phyloP scores from a whole-genome alignment of 2,797 vertebrate genomes.

The Mormyrops attenuatus region DNA sequence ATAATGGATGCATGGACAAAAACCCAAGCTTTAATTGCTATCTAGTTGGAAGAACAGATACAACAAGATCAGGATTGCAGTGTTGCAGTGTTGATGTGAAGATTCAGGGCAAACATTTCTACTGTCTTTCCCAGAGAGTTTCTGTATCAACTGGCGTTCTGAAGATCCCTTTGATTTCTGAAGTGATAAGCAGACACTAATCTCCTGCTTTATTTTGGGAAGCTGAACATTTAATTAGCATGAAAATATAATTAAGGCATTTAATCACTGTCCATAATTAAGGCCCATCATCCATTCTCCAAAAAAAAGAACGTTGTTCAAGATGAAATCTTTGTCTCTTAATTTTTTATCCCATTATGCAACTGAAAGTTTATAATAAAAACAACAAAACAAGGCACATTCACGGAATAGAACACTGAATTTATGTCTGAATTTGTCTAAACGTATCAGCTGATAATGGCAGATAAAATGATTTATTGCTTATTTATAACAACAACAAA shows the following conservation, averaged over 20 bases:
- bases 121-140: neutral
- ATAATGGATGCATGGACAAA: neutral
- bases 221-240: constrained; percentile 2
- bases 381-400: neutral
- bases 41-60: neutral
- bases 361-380: neutral
- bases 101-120: neutral
- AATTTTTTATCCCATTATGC: neutral
- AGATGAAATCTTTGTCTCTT: neutral
- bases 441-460: neutral
- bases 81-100: neutral
- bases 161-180: neutral
- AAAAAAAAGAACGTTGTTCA: neutral
- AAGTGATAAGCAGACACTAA: neutral
- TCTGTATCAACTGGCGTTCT: neutral
- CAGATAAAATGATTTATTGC: neutral
- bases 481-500: neutral
- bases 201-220: neutral
- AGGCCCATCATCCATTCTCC: neutral
- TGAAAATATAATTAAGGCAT: neutral
- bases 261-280: neutral
- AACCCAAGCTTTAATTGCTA: neutral
- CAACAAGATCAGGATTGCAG: neutral
- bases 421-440: neutral
- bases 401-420: neutral